Percentiles rank a stretch among this genome's conserved stretches.
Evolutionary conservation across 2,888 invertebrate species (phyloP).

Genomic region (Acutogordius australiensis): DNA sequence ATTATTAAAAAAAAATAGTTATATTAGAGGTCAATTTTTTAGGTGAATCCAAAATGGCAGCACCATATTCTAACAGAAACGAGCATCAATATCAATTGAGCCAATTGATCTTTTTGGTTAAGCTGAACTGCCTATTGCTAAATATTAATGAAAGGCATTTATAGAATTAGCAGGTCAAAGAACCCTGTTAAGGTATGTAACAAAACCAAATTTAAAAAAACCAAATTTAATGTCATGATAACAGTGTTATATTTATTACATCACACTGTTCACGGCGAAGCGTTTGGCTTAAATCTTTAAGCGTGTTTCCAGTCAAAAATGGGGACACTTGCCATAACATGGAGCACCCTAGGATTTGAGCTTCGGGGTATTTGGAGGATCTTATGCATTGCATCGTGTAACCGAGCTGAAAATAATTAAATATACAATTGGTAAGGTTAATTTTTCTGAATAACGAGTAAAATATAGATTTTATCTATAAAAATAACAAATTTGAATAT

Average conservation of each 20-base stretch:
- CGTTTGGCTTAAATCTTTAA: slow-evolving; percentile 94
- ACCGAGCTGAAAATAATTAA: not conserved
- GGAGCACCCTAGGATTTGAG: not conserved
- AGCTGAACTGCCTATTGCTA: no score
- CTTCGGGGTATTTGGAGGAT: not conserved
- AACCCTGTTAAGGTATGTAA: no score
- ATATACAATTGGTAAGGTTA: not conserved
- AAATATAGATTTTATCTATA: not conserved
- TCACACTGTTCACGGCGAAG: slow-evolving; percentile 93
- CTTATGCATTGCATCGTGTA: slow-evolving; percentile 10
- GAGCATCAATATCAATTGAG: no score
- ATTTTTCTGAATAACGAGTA: not conserved
- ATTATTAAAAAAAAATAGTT: slow-evolving; percentile 13
- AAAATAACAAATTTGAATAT: slow-evolving; percentile 14
- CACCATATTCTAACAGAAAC: no score
- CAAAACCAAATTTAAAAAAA: no score
- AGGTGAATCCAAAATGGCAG: no score
- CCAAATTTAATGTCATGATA: no score
- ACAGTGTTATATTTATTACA: no score
- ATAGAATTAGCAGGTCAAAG: no score
- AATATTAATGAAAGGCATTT: no score
- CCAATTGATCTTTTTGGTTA: no score
- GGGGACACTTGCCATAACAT: slow-evolving; percentile 45
- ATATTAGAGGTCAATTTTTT: no score
- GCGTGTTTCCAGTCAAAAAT: slow-evolving; percentile 91